Conservation (phyloP, 2,888 invertebrate species). For the Acronicta aceris region DNA sequence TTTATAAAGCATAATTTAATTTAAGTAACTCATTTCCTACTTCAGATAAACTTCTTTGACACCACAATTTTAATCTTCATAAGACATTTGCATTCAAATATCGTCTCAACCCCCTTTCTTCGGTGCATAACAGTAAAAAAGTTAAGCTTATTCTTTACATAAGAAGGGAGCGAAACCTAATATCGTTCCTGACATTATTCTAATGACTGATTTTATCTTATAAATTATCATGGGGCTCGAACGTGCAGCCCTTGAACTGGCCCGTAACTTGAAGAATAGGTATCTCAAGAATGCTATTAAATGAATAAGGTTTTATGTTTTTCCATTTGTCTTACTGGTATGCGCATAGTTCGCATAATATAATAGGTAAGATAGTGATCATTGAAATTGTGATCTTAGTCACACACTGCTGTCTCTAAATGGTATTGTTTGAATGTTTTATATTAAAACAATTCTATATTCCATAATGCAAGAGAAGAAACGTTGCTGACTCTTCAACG, state of each 20-base stretch:
- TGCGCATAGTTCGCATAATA: constrained; percentile 18
- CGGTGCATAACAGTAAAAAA: constrained; percentile 25
- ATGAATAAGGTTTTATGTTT: constrained; percentile 29
- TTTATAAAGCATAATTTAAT: too few relatives aligned
- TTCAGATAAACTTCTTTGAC: neutral
- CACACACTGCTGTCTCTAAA: constrained; percentile 1
- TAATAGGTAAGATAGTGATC: constrained; percentile 27
- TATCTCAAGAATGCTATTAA: constrained; percentile 31
- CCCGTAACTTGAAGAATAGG: constrained; percentile 14
- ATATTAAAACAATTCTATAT: neutral
- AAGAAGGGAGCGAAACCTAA: constrained; percentile 32
- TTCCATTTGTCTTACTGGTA: constrained; percentile 9
- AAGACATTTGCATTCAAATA: constrained; percentile 48
- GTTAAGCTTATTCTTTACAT: constrained; percentile 24
- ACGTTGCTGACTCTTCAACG: neutral
- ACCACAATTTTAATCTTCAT: constrained; percentile 16
- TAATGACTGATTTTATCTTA: constrained; percentile 39
- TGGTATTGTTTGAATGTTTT: constrained; percentile 9
- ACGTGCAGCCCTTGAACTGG: constrained; percentile 10
- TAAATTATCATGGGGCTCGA: constrained; percentile 20
- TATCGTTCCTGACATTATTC: constrained; percentile 32
- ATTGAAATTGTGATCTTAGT: constrained; percentile 14
- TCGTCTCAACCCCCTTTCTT: constrained; percentile 30
- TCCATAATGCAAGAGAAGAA: too few relatives aligned
- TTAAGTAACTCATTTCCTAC: neutral